Base-by-base conservation (phyloP, 2,888 invertebrate genomes). In the Aphrophora alni region DNA sequence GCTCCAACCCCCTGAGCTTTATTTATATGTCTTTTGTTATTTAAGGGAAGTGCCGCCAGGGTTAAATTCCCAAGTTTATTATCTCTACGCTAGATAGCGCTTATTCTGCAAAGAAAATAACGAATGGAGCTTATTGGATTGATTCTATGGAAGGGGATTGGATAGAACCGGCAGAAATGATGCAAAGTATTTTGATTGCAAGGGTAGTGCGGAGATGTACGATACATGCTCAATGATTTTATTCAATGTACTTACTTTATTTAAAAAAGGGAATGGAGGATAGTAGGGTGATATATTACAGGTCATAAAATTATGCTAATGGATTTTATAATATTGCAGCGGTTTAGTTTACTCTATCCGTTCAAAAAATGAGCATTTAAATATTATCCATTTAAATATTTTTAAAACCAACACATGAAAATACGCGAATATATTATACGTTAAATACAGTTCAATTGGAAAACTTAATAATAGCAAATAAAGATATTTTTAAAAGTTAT, bases 51-150 rank as follows among this genome's bases (percentile, higher is more conserved):
- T 59, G 59, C 59, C 59, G n/a, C 21, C 59, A 21, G 59, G 59
- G 59, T 59, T 59, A 59, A 59, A 59, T 59, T 59, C 59, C 59
- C 59, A 59, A 59, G 59, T 59, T 59, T 59, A 59, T 59, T 59
- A 59, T 59, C 59, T 59, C 59, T 21, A 21, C n/a, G 59, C 59
- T 21, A 59, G 59, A 59, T 59, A 59, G 21, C 59, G 59, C 59
- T 59, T 59, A 59, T 59, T 59, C 59, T 21, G 59, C 59, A 59
- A 59, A 14, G 33, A 33, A 33, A 44, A 59, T 59, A 59, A 59
- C 59, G 59, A 59, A 59, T 59, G 21, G 59, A 59, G 59, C 59
- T 59, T 59, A 59, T 59, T 59, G 59, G 59, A 59, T 59, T 59
- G 59, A 59, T 59, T 59, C 21, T 59, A 21, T n/a, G 21, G 2